phyloP scores from a whole-genome alignment of 1,140 invertebrate genomes.

The Pachyrhynchus sulphureomaculatus region DNA sequence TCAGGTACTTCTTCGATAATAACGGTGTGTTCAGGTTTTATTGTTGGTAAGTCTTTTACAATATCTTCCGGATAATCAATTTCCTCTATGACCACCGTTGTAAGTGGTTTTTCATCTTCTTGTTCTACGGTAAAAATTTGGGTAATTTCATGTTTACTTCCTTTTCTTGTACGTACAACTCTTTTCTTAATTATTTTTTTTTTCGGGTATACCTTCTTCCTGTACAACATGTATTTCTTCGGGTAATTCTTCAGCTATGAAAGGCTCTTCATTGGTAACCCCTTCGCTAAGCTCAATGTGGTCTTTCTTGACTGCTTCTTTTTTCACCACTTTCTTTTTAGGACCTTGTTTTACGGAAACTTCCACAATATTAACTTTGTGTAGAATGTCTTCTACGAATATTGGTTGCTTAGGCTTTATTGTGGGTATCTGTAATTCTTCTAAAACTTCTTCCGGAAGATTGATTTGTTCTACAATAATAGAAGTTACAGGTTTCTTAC shows the following conservation, averaged over 20 bases:
- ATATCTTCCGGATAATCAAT: constrained; percentile 31
- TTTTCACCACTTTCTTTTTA: constrained; percentile 44
- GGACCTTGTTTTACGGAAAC: constrained; percentile 40
- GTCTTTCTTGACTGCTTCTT: constrained; percentile 42
- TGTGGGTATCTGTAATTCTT: constrained; percentile 46
- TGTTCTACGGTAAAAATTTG: constrained; percentile 46
- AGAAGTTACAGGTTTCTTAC: constrained; percentile 44
- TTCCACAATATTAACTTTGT: constrained; percentile 19
- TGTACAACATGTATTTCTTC: constrained; percentile 49
- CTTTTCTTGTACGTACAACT: constrained; percentile 42
- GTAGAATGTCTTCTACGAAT: constrained; percentile 20
- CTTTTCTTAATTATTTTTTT: constrained; percentile 49
- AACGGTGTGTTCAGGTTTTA: constrained; percentile 31
- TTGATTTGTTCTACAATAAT: constrained; percentile 47
- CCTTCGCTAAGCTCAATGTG: constrained; percentile 11
- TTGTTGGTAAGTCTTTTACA: constrained; percentile 12
- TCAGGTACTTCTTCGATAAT: constrained; percentile 51
- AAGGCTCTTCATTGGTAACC: constrained; percentile 3
- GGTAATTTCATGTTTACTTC: constrained; percentile 43
- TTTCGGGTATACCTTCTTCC: constrained; percentile 41
- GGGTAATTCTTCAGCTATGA: constrained; percentile 39
- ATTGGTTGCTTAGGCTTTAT: constrained; percentile 47
- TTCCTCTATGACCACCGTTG: constrained; percentile 45
- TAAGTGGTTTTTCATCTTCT: constrained; percentile 45
- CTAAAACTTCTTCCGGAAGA: constrained; percentile 43